Evolutionary conservation across 2,888 invertebrate species (phyloP).

Genomic region (Steinernema hermaphroditum): DNA sequence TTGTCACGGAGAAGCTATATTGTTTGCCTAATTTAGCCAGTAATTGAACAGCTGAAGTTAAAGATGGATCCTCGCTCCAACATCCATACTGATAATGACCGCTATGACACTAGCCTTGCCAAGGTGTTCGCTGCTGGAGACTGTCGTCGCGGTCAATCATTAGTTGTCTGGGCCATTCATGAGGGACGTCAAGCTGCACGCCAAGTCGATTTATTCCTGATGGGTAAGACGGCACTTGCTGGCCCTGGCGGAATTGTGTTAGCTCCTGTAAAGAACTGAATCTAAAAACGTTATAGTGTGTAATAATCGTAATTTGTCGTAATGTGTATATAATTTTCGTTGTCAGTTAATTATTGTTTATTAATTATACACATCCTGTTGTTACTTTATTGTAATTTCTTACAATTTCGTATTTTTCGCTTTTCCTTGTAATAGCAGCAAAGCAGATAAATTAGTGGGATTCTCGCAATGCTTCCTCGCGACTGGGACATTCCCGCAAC

Average conservation of each 20-base stretch:
- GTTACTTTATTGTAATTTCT: too few relatives aligned
- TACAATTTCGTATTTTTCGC: too few relatives aligned
- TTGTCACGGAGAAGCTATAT: constrained; percentile 2
- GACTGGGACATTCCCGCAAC: too few relatives aligned
- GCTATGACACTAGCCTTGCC: constrained; percentile 79
- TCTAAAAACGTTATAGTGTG: background rate
- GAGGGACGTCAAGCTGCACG: constrained; percentile 97
- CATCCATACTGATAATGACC: constrained; percentile 78
- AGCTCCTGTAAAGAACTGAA: constrained; percentile 40
- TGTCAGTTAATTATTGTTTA: too few relatives aligned
- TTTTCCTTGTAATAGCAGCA: too few relatives aligned
- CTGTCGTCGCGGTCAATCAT: constrained; percentile 95
- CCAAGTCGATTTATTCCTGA: constrained; percentile 84
- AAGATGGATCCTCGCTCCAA: constrained; percentile 89
- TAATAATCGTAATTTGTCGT: too few relatives aligned
- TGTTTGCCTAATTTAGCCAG: constrained; percentile 72
- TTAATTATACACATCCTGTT: too few relatives aligned
- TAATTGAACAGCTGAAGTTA: constrained; percentile 79
- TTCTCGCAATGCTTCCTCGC: too few relatives aligned
- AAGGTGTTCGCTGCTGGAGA: constrained; percentile 78
- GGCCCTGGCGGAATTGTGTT: constrained; percentile 81
- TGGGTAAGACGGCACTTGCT: constrained; percentile 78
- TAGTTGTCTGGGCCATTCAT: constrained; percentile 97
- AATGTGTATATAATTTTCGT: too few relatives aligned
- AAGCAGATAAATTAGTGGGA: too few relatives aligned